Evolutionary conservation across 2,113 vertebrate species (phyloP).

Genomic region (human): GRCh38 chr11:57866501-57867000

Average conservation of each 20-base stretch:
- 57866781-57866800: conserved; percentile 47
- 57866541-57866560: background rate
- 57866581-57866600: conserved; percentile 50
- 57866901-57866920: conserved; percentile 56
- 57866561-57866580: background rate
- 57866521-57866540: conserved; percentile 50
- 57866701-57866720: conserved; percentile 41
- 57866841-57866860: background rate
- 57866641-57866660: background rate
- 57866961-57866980: conserved; percentile 64
- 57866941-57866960: conserved; percentile 39
- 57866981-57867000: conserved; percentile 68
- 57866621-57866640: conserved; percentile 41
- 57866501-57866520: conserved; percentile 54
- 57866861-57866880: background rate
- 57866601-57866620: conserved; percentile 36
- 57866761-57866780: background rate
- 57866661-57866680: conserved; percentile 7
- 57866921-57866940: conserved; percentile 61
- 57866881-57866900: conserved; percentile 68
- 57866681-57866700: conserved; percentile 14
- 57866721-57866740: conserved; percentile 62
- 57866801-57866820: conserved; percentile 53
- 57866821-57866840: conserved; percentile 25
- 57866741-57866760: conserved; percentile 47